Evolutionary conservation across 2,113 vertebrate species (phyloP), one percentile per base, ranked within the genome.

Genomic region (Coptodon bakossiorum): DNA sequence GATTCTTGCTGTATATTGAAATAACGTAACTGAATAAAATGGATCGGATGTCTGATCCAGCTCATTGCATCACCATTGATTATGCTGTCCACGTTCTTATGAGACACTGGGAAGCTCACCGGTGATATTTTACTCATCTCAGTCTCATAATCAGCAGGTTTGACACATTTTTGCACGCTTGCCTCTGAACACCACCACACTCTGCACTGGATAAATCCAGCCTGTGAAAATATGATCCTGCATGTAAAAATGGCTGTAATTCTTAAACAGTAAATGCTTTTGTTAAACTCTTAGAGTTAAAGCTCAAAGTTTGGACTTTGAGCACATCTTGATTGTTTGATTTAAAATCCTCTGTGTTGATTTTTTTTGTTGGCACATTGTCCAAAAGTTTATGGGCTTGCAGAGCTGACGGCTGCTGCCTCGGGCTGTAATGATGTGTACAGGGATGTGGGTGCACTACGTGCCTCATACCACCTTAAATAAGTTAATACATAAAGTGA

Each of bases 131-230:
- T 40, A 13, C 61, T 38, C 0, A 40, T 68, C 11, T 40, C 36
- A 68, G 63, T 19, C 63, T 68, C 63, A 40, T 71, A 43, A 40
- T 43, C 12, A 71, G 36, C 63, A 14, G 36, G 63, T 71, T 7
- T 24, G 63, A 40, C 19, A 22, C 34, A 22, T 68, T 71, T 27
- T 3, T 45, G 68, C 8, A 48, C 14, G 8, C 24, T n/a, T n/a
- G 31, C 31, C 31, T 36, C 29, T 71, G 38, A 27, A 4, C 7
- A 16, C 38, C 66, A 0, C 0, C n/a, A 24, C 36, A 24, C 34
- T 40, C 34, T 14, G 63, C n/a, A 16, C n/a, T 16, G 68, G 8
- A 45, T 45, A 73, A 45, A 27, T 10, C 22, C 22, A 45, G 66
- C 66, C 38, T 73, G 38, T 27, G 22, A 45, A 13, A 68, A 14